Conservation (phyloP, 2,113 vertebrate species). For the Pelecanus crispus region DNA sequence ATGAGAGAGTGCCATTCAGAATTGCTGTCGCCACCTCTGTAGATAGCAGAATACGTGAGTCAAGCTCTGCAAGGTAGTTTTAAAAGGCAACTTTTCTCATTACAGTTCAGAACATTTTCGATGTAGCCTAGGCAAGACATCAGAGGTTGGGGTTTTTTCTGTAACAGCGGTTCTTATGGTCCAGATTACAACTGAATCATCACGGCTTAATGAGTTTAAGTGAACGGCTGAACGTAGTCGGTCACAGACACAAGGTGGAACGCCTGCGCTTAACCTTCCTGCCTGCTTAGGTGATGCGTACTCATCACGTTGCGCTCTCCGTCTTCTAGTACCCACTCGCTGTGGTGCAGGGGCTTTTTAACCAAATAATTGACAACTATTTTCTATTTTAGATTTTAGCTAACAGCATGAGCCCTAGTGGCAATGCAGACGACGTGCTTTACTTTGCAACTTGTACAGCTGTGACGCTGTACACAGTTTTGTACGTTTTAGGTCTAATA, state of each 20-base stretch:
- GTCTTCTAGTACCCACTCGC: fast-evolving
- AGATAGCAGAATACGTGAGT: background rate
- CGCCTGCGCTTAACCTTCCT: fast-evolving
- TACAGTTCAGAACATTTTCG: background rate
- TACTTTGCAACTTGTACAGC: background rate
- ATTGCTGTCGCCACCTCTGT: fast-evolving
- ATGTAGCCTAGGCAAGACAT: fast-evolving
- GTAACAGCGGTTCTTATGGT: fast-evolving
- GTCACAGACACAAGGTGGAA: background rate
- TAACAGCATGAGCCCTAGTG: no score
- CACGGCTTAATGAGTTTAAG: background rate
- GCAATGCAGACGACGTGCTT: background rate
- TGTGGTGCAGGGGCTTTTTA: background rate
- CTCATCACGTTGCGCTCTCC: no score
- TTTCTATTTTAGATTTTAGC: background rate
- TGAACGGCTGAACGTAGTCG: fast-evolving
- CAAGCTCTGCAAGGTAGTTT: background rate
- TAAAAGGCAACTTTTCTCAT: background rate
- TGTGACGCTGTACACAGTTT: no score
- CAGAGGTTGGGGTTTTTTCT: background rate
- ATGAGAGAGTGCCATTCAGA: background rate
- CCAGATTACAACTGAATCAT: background rate
- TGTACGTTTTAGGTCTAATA: background rate
- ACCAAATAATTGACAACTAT: background rate
- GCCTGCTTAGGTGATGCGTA: background rate